Percentiles rank a stretch among this genome's conserved stretches.
These are phyloP conservation scores for Danionella dracula DNA, from an alignment of 2,797 vertebrate species.

Conservation along the genomic window DNA sequence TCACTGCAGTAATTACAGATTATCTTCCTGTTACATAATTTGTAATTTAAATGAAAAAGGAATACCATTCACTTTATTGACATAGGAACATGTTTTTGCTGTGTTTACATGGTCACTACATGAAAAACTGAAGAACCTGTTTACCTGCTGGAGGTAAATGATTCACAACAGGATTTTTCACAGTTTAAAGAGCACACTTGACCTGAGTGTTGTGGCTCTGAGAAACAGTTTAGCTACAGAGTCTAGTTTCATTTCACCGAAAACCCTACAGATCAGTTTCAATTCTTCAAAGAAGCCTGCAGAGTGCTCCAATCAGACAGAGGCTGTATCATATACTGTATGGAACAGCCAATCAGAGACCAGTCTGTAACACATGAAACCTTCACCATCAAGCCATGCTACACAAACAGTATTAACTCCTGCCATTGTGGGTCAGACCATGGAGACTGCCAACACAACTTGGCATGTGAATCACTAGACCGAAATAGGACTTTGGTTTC, in stretches of 20 bases:
- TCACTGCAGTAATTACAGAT: too few relatives aligned
- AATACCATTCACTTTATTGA: too few relatives aligned
- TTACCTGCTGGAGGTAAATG: neutral
- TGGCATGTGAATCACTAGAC: neutral
- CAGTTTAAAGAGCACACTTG: neutral
- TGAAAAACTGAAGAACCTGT: too few relatives aligned
- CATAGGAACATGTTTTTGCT: too few relatives aligned
- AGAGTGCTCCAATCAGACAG: neutral
- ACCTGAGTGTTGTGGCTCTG: neutral
- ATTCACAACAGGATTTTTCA: neutral
- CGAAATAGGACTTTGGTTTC: neutral
- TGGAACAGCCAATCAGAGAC: constrained; percentile 22
- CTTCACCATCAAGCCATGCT: neutral
- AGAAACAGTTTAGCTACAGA: neutral
- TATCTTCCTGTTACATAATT: neutral
- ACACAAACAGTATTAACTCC: neutral
- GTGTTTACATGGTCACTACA: too few relatives aligned
- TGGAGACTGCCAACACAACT: neutral
- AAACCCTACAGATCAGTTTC: constrained; percentile 33
- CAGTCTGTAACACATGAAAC: neutral
- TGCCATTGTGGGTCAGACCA: neutral
- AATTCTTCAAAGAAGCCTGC: constrained; percentile 23
- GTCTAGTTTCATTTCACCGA: constrained; percentile 34
- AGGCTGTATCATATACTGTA: too few relatives aligned
- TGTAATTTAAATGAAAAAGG: too few relatives aligned